Base-by-base conservation (phyloP, 2,113 vertebrate genomes). In the Petromus typicus region DNA sequence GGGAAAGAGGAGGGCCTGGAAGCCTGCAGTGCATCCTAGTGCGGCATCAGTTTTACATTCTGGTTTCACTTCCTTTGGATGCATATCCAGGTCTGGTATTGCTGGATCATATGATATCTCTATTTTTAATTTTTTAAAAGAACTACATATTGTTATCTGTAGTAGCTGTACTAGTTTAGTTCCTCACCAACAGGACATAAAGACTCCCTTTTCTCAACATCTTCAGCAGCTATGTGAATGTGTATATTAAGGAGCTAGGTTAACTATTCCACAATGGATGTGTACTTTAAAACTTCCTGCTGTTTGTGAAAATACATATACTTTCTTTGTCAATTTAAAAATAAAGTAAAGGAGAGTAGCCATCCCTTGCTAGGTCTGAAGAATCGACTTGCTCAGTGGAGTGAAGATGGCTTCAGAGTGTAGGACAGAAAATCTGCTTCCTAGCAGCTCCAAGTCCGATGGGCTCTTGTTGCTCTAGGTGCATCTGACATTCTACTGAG, bases 381-480 rank as follows among this genome's bases (percentile, higher is more conserved):
- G 30, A 51, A 45, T 80, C 67, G 40, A 51, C 18, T 91, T 93
- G 86, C 82, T 71, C 30, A 45, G 84, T 40, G 51, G 81, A 61
- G 69, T 12, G 9, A 40, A 32, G 23, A 22, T 69, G 40, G 14
- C 66, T 12, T 51, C 64, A 2, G 43, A 66, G 54, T 5, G 23
- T 32, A 80, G 75, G 18, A 32, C 76, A 71, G 11, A 27, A 12
- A 76, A 17, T 67, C 43, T 30, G 95, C 93, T 84, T 89, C 84
- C 90, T 89, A 96, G 96, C 86, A 95, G 80, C 92, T 54, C 22
- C 8, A 56, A 43, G 69, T 59, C 92, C 91, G 80, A 51, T 89
- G 17, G 57, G 34, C 30, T 76, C 86, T 96, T 98, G 96, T 97
- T 97, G 94, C 96, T 97, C 96, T 98, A 97, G 97, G 96, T 96